Base-by-base conservation (phyloP, 2,888 invertebrate species). In the Criorhina ranunculi region DNA sequence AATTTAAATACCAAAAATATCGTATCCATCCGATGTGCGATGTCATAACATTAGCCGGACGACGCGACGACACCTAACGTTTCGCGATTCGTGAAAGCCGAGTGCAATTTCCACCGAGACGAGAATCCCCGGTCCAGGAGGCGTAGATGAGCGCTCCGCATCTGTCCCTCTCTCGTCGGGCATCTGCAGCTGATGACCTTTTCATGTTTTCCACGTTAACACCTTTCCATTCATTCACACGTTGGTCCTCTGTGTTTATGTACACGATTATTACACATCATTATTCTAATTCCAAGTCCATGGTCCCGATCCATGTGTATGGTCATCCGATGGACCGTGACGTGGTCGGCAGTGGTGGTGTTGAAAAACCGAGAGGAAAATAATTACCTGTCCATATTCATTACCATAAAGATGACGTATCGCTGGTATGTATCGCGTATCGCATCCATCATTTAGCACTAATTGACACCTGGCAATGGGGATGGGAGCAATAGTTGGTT, bases 401-500 rank as follows among this genome's bases (percentile, higher is more conserved):
- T 87, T 86, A 85, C 70, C 83, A 83, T 86, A 75, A 83, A 87
- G 78, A 83, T 86, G 87, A 86, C 53, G 76, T 86, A 76, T 72
- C 40, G 44, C 72, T 2, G 49, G 66, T 73, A 60, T 66, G 66
- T 67, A 67, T 75, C 70, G 86, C 82, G 67, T 82, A 82, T 77
- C 83, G 55, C 86, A 86, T 87, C 83, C 83, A 87, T 87, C 87
- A 87, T 87, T 87, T 86, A 83, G 77, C 80, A 80, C 87, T 87
- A 83, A 87, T 87, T 87, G 87, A 87, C 87, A 87, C 86, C 86
- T 76, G 15, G 72, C 72, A 31, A n/a, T 37, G 81, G 72, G 62
- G 37, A 70, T 64, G 55, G 55, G 35, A 15, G 17, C 40, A 46
- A 35, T 70, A 44, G 44, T 19, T 72, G 51, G 12, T 33, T 15